A percentile compares a stretch with the other conserved stretches of the same genome.
Evolutionary conservation across 2,888 invertebrate species (phyloP).

Genomic region (Tetragonula carbonaria): DNA sequence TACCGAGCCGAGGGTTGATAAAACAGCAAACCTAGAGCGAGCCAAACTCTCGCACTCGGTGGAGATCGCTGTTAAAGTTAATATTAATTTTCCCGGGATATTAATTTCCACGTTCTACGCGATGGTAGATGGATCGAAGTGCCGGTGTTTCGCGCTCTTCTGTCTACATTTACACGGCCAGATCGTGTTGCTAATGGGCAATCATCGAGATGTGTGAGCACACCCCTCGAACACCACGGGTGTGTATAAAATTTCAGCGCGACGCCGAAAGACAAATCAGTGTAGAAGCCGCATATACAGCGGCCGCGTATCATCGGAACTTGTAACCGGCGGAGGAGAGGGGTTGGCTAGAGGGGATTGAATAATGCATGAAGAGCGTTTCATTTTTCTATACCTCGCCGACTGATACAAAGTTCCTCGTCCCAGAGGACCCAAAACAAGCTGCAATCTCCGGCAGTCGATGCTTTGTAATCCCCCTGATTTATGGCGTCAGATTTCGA

Average conservation of each 20-base stretch:
- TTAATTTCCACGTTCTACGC: not conserved
- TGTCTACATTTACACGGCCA: constrained; percentile 5
- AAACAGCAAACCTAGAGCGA: too few relatives aligned
- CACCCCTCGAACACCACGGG: not conserved
- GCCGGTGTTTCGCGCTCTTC: not conserved
- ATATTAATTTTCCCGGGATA: not conserved
- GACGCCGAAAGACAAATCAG: constrained; percentile 63
- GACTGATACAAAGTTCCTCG: constrained; percentile 68
- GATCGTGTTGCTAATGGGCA: constrained; percentile 12
- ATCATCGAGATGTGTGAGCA: constrained; percentile 6
- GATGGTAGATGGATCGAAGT: not conserved
- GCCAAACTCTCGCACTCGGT: too few relatives aligned
- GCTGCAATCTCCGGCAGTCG: constrained; percentile 72
- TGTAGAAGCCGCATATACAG: constrained; percentile 29
- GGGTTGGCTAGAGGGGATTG: constrained; percentile 58
- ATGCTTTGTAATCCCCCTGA: constrained; percentile 71
- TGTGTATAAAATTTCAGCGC: constrained; percentile 38
- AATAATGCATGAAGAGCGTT: constrained; percentile 75
- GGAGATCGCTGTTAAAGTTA: not conserved
- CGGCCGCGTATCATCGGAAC: constrained; percentile 46
- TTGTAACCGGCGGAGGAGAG: constrained; percentile 19
- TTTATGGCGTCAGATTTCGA: constrained; percentile 75
- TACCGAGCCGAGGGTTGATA: too few relatives aligned
- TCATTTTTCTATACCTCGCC: constrained; percentile 71
- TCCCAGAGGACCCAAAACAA: constrained; percentile 73